Evolutionary conservation across 2,888 invertebrate genomes (phyloP), one percentile per base, ranked within the genome.

Genomic region (Apotomis turbidana): DNA sequence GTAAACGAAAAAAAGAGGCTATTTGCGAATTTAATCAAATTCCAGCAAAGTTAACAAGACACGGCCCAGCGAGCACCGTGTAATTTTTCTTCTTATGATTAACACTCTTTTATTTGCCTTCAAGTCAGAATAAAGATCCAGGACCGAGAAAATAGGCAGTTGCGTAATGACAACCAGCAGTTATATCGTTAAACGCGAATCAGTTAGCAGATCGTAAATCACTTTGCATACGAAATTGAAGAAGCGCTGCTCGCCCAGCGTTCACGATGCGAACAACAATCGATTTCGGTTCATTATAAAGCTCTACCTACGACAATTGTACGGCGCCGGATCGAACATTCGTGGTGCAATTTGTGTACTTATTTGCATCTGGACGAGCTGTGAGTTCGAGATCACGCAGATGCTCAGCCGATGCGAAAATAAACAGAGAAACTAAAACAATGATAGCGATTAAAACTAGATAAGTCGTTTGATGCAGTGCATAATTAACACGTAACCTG

Each of bases 261-360:
- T 58, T 68, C 73, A 69, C 52, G 68, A 54, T 61, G 51, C 68
- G 67, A 83, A 81, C 82, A 83, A 81, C 82, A 80, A 86, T 88
- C 87, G 87, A 88, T 90, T 89, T 87, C 77, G 82, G 83, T 81
- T 88, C 84, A 88, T 91, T 90, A 89, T 85, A 83, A 66, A 84
- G 60, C 61, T 58, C 55, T 70, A 44, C 64, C 63, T 64, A 70
- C 79, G 82, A 74, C 85, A 81, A 89, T 88, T 85, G 84, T 83
- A 81, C 83, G 84, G 85, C 84, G 85, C 87, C 85, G 82, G 85
- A 85, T 86, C 85, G 85, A 87, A 87, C 81, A 86, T 87, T 87
- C 84, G 83, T 83, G 82, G 84, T 76, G 89, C 88, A 90, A 91
- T 90, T 91, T 90, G 86, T 85, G 85, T 82, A 84, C 85, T 82